Conservation (phyloP, 2,797 vertebrate genomes). For the Gymnoscopelus microlampas region DNA sequence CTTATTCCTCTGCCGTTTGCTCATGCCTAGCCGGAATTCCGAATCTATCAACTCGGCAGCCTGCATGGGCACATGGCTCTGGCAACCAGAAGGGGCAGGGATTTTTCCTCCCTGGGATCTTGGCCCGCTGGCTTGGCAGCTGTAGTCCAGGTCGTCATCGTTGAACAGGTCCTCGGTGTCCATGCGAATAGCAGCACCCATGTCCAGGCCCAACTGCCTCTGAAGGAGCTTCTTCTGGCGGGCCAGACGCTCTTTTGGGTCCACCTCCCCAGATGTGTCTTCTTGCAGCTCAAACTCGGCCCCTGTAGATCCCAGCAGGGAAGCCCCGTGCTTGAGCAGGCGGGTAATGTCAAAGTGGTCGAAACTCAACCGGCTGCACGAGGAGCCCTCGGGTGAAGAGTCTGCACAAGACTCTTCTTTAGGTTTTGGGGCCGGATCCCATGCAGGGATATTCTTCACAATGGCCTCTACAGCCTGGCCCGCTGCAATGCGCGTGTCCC, state of each 20-base stretch:
- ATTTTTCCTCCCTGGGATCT: constrained; percentile 88
- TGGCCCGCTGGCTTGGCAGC: constrained; percentile 79
- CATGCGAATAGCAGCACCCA: constrained; percentile 98
- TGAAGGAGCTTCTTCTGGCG: constrained; percentile 95
- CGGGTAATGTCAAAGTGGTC: constrained; percentile 97
- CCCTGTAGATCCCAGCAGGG: constrained; percentile 95
- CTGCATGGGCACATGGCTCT: constrained; percentile 86
- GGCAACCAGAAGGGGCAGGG: constrained; percentile 77
- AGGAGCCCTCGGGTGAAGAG: constrained; percentile 88
- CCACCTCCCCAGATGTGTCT: constrained; percentile 95
- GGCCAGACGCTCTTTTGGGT: constrained; percentile 95
- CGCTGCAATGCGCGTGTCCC: constrained; percentile 98
- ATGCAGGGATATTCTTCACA: constrained; percentile 96
- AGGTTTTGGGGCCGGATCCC: constrained; percentile 90
- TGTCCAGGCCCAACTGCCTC: constrained; percentile 96
- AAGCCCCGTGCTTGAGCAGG: constrained; percentile 95
- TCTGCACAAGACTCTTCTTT: constrained; percentile 86
- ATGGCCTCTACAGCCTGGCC: constrained; percentile 98
- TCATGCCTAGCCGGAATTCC: constrained; percentile 98
- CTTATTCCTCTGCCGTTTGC: constrained; percentile 97
- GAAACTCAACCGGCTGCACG: constrained; percentile 92
- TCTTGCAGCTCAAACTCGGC: constrained; percentile 97
- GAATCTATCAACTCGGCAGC: constrained; percentile 97
- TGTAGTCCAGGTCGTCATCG: constrained; percentile 95
- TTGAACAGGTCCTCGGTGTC: constrained; percentile 98